Evolutionary conservation across 2,888 invertebrate species (phyloP), one percentile per base, ranked within the genome.

Genomic region (Achlya flavicornis): DNA sequence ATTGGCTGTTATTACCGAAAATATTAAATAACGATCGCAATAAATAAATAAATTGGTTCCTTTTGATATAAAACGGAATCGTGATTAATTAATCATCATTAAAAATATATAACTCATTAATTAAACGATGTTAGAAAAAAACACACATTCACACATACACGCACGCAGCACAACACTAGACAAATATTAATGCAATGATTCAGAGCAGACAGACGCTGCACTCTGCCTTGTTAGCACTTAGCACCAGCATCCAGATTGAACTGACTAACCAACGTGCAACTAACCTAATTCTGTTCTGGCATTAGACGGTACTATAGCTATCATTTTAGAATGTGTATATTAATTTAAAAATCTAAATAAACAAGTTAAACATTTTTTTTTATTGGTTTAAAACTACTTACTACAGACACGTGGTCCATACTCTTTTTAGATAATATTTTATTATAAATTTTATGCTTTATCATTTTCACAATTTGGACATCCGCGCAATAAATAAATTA

Each of bases 171-270:
- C 16, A 19, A 19, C 19, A 19, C 53, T 53, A 19, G 7, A n/a
- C 53, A 4, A 4, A 53, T 19, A 53, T 53, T 53, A 53, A 19
- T 6, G 53, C 53, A 53, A 53, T 53, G 53, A 53, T 53, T 53
- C 53, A 48, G 48, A 16, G 48, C 16, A 46, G 14, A 46, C n/a
- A 48, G 48, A 19, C 26, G 26, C 53, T 53, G 53, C 53, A 53
- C 53, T 19, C n/a, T 16, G 16, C n/a, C 46, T n/a, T 46, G 46
- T 46, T 53, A 53, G 19, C 53, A 19, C 53, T 46, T 53, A 53
- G 11, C 53, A 10, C 53, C 19, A 53, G 19, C 53, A 19, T 53
- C 53, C 53, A 53, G 53, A 53, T 53, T 53, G 53, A 53, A 53
- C 53, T 10, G 7, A 53, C 53, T 53, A 53, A 53, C 48, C 7